These are phyloP conservation scores for Peromyscus polionotus DNA, from an alignment of 2,113 vertebrate species.

Conservation along the genomic window DNA sequence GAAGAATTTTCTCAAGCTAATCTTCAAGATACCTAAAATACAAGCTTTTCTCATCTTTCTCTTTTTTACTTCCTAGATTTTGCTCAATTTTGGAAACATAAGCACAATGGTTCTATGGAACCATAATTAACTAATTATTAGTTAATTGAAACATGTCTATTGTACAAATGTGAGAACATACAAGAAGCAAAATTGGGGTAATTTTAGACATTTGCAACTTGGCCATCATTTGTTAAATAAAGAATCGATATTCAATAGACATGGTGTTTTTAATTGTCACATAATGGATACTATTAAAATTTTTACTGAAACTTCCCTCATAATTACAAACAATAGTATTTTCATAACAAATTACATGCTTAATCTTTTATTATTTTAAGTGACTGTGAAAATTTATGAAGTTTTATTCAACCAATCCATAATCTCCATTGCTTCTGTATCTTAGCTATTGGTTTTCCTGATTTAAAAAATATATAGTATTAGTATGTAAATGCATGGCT, in stretches of 20 bases:
- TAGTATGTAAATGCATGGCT: not conserved
- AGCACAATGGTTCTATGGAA: conserved; percentile 24
- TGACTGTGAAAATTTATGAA: not conserved
- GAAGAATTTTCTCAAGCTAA: conserved; percentile 76
- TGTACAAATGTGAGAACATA: not conserved
- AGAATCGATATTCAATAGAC: not conserved
- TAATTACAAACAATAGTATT: not conserved
- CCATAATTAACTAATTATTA: not conserved
- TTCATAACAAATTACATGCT: not conserved
- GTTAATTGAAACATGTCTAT: conserved; percentile 27
- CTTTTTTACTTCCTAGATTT: conserved; percentile 51
- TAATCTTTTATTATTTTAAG: conserved; percentile 12
- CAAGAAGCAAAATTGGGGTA: not conserved
- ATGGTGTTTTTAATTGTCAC: not conserved
- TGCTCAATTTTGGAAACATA: conserved; percentile 62
- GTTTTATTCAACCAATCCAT: not conserved
- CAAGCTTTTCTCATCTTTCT: conserved; percentile 49
- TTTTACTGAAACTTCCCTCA: not conserved
- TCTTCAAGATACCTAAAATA: conserved; percentile 73
- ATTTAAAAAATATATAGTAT: not conserved
- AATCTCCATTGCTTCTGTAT: not conserved
- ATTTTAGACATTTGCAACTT: not conserved
- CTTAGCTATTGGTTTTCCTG: conserved; percentile 4
- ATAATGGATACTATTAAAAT: not conserved
- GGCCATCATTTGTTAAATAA: not conserved